These are phyloP conservation scores for Potamilus streckersoni DNA, from an alignment of 1,140 invertebrate genomes.

Conservation along the genomic window DNA sequence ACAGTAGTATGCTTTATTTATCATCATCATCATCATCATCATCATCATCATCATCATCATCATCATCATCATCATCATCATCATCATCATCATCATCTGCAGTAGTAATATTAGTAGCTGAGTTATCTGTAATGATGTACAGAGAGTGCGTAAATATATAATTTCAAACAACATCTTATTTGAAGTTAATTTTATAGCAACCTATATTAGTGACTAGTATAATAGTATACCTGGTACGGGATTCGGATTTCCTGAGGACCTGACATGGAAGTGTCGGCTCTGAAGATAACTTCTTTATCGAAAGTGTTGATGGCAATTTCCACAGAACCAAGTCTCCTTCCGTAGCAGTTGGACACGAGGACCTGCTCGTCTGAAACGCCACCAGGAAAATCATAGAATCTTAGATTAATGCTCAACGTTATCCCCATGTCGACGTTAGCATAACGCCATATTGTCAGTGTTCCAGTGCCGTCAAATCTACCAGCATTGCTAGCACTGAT, in stretches of 20 bases:
- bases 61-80: too few species aligned
- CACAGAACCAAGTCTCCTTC: slow-evolving; percentile 25
- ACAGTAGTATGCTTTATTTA: too few species aligned
- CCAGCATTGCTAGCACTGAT: slow-evolving; percentile 29
- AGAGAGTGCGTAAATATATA: too few species aligned
- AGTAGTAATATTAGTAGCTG: too few species aligned
- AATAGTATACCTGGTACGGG: slow-evolving; percentile 12
- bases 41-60: too few species aligned
- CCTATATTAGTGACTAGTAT: too few species aligned
- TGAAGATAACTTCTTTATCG: slow-evolving; percentile 25
- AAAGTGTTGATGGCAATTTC: slow-evolving; percentile 24
- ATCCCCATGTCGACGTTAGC: slow-evolving; percentile 31
- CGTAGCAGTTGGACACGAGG: slow-evolving; percentile 27
- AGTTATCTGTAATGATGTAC: too few species aligned
- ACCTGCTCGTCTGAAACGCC: slow-evolving; percentile 31
- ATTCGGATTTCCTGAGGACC: slow-evolving; percentile 14
- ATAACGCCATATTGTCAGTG: slow-evolving; percentile 30
- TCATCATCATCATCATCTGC: too few species aligned
- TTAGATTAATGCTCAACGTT: slow-evolving; percentile 16
- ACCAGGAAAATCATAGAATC: slow-evolving; percentile 32
- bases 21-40: too few species aligned
- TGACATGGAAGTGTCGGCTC: slow-evolving; percentile 17
- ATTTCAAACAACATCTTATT: too few species aligned
- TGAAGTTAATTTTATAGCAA: too few species aligned
- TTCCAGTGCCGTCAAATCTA: slow-evolving; percentile 30